Evolutionary conservation across 2,888 invertebrate genomes (phyloP).

Genomic region (Leptura quadrifasciata): DNA sequence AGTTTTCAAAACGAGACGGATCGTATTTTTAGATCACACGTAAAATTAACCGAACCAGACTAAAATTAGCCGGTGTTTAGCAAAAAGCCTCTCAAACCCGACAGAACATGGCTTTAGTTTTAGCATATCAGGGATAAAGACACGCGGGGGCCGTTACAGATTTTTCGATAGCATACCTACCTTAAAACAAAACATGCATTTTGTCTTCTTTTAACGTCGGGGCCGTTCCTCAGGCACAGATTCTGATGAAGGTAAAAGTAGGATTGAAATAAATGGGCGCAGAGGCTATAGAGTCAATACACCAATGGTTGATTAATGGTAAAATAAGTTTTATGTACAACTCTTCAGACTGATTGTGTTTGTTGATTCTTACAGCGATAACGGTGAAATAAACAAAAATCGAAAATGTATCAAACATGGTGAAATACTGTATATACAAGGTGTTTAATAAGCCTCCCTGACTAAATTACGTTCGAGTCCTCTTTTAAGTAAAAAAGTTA

Average conservation of each 20-base stretch:
- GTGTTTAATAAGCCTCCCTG: too few species aligned
- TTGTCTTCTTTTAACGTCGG: slow-evolving; percentile 33
- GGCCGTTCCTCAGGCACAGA: slow-evolving; percentile 31
- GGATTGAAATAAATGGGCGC: slow-evolving; percentile 23
- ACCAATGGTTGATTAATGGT: slow-evolving; percentile 9
- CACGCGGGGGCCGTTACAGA: slow-evolving; percentile 33
- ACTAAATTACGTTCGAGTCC: too few species aligned
- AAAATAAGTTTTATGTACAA: too few species aligned
- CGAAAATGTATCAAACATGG: too few species aligned
- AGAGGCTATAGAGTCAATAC: background rate
- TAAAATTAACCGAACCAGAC: slow-evolving; percentile 20
- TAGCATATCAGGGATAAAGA: slow-evolving; percentile 34
- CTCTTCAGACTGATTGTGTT: too few species aligned
- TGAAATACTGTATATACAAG: too few species aligned
- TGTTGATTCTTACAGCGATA: too few species aligned
- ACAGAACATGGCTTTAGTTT: slow-evolving; percentile 41
- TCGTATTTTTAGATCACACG: background rate
- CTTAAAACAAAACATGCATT: slow-evolving; percentile 40
- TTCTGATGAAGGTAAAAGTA: slow-evolving; percentile 30
- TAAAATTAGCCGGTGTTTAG: slow-evolving; percentile 41
- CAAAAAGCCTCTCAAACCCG: slow-evolving; percentile 19
- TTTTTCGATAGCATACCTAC: slow-evolving; percentile 39
- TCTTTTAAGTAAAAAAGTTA: too few species aligned
- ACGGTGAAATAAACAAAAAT: too few species aligned
- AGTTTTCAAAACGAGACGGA: background rate